Conservation (phyloP, 2,113 vertebrate species). For the Cynoglossus semilaevis region DNA sequence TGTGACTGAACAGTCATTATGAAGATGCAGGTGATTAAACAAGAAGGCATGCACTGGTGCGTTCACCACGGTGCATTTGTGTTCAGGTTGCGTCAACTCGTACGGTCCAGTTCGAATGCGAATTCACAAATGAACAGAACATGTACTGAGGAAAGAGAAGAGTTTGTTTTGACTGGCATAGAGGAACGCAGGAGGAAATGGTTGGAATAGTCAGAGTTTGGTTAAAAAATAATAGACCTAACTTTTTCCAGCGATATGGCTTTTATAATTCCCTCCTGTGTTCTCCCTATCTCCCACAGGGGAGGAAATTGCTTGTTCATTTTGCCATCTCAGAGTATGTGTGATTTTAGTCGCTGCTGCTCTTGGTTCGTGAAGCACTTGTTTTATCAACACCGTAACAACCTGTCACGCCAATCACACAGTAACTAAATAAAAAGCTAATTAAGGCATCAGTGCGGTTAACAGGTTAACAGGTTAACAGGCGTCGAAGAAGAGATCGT, state of each 20-base stretch:
- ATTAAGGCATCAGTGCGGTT: conserved; percentile 9
- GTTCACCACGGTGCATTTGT: conserved; percentile 28
- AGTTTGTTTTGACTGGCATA: conserved; percentile 50
- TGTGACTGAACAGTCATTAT: conserved; percentile 63
- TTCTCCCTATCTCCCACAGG: conserved; percentile 66
- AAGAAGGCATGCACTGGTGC: conserved; percentile 41
- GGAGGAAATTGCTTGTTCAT: conserved; percentile 76
- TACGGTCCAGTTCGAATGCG: conserved; percentile 42
- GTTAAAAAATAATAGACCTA: conserved; percentile 56
- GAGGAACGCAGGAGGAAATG: conserved; percentile 52
- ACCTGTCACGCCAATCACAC: conserved; percentile 38
- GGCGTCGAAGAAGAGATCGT: conserved; percentile 4
- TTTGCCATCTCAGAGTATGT: conserved; percentile 55
- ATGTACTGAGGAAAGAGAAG: conserved; percentile 60
- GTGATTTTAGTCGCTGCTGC: conserved; percentile 59
- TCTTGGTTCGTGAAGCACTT: conserved; percentile 35
- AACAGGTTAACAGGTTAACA: conserved; percentile 6
- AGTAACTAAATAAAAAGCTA: conserved; percentile 26
- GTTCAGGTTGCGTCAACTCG: conserved; percentile 42
- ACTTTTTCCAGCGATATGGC: conserved; percentile 48
- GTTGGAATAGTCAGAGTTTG: conserved; percentile 35
- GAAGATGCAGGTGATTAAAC: conserved; percentile 63
- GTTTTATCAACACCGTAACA: conserved; percentile 54
- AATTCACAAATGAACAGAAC: conserved; percentile 38
- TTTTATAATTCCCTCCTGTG: conserved; percentile 66